A percentile compares a stretch with the other conserved stretches of the same genome.
phyloP scores from a whole-genome alignment of 2,888 invertebrate genomes.

The Acrocyrtus sp. region DNA sequence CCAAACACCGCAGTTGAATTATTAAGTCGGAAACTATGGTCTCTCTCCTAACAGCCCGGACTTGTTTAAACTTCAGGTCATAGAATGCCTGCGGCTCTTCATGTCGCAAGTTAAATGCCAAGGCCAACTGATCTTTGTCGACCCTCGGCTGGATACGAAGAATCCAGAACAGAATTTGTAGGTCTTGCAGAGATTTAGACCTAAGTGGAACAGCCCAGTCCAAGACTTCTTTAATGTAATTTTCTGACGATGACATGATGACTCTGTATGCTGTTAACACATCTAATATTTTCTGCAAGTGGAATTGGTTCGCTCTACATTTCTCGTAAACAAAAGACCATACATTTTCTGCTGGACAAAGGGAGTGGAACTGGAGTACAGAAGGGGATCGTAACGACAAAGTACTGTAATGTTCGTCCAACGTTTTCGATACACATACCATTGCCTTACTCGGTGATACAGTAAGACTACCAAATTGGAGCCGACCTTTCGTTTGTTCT shows the following conservation, averaged over 20 bases:
- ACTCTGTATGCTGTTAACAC: slow-evolving; percentile 16
- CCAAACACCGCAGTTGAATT: slow-evolving; percentile 28
- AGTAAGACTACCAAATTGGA: slow-evolving; percentile 39
- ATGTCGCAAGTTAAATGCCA: slow-evolving; percentile 20
- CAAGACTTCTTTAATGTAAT: slow-evolving; percentile 21
- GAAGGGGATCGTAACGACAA: slow-evolving; percentile 35
- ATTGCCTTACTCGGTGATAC: slow-evolving; percentile 36
- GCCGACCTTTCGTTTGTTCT: slow-evolving; percentile 21
- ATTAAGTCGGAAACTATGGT: slow-evolving; percentile 27
- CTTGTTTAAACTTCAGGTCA: slow-evolving; percentile 16
- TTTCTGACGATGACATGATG: slow-evolving; percentile 6
- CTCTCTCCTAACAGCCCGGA: slow-evolving; percentile 11
- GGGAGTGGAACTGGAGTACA: slow-evolving; percentile 34
- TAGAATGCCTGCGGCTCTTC: slow-evolving; percentile 13
- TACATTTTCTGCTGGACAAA: slow-evolving; percentile 8
- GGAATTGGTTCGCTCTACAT: slow-evolving; percentile 8
- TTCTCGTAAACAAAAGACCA: slow-evolving; percentile 24
- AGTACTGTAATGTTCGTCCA: slow-evolving; percentile 42
- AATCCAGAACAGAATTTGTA: slow-evolving; percentile 38
- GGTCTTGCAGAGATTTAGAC: slow-evolving; percentile 19
- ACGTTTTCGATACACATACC: slow-evolving; percentile 41
- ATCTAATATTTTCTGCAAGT: slow-evolving; percentile 17
- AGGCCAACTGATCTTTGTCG: slow-evolving; percentile 13
- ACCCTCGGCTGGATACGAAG: slow-evolving; percentile 27
- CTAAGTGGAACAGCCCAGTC: slow-evolving; percentile 39